Evolutionary conservation across 2,888 invertebrate genomes (phyloP), one percentile per base, ranked within the genome.

Genomic region (Scrobipalpa costella): DNA sequence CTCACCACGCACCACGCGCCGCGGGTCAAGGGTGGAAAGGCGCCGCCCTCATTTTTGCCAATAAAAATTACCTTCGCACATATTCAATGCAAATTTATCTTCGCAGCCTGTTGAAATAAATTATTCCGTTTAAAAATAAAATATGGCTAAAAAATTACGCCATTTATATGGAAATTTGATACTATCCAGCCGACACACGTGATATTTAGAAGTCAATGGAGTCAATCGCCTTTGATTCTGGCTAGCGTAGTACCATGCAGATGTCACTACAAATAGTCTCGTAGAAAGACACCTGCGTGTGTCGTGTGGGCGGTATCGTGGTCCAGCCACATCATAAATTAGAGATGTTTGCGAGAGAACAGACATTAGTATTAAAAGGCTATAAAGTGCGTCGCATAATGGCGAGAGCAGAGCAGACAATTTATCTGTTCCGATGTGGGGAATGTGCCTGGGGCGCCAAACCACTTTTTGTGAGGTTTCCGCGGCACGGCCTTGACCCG

Each of bases 1-100:
- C 49, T 34, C 61, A 52, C 19, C 27, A 38, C 33, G 47, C 72
- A 36, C 34, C 82, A 34, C 17, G 50, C 61, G 61, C 19, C 38
- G 40, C 83, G 71, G 90, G 90, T 89, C 90, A 90, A 90, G 90
- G 90, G 85, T 85, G 79, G 74, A 71, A 79, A 80, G 83, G 78
- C 81, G 82, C 76, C 83, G 80, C 80, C 83, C 83, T 84, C 81
- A 84, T 81, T 86, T 88, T 87, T 83, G 83, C 81, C 81, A 79
- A 81, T 78, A 76, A 75, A 78, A 74, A 74, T 78, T 80, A 79
- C 77, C 77, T 78, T 80, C 78, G 71, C 75, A 77, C 73, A 75
- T 68, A 71, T 73, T 52, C 70, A 78, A 81, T 79, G 78, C 73
- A 74, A 76, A 79, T 78, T 72, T 65, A 74, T 73, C 71, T 73